Evolutionary conservation across 2,797 vertebrate species (phyloP).

Genomic region (Pantherophis alleghaniensis): DNA sequence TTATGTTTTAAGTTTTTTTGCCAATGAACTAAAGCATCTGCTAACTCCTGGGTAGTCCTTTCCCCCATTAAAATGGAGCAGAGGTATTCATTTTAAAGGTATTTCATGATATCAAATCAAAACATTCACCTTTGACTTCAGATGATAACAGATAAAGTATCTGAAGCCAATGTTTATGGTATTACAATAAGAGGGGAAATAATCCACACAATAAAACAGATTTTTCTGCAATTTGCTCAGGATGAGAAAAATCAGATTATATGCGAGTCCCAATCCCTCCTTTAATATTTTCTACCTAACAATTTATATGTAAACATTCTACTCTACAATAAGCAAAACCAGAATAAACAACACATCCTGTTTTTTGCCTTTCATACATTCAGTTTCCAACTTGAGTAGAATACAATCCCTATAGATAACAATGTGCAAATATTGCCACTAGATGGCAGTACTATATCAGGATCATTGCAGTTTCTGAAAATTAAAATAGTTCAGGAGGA

Average conservation of each 20-base stretch:
- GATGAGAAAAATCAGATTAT: background rate
- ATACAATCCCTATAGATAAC: background rate
- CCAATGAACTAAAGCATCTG: background rate
- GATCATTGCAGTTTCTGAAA: conserved; percentile 17
- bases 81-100: background rate
- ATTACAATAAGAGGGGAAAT: background rate
- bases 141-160: background rate
- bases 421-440: conserved; percentile 51
- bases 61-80: background rate
- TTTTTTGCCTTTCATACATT: background rate
- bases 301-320: background rate
- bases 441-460: conserved; percentile 65
- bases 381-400: background rate
- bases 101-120: background rate
- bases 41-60: background rate
- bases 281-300: background rate
- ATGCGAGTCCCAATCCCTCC: background rate
- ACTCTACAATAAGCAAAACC: background rate
- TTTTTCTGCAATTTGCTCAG: background rate
- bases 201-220: background rate
- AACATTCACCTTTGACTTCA: background rate
- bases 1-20: no score
- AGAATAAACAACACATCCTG: background rate
- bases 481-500: background rate
- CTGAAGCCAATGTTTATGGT: background rate